Evolutionary conservation across 2,797 vertebrate species (phyloP).

Genomic region (Galago senegalensis): DNA sequence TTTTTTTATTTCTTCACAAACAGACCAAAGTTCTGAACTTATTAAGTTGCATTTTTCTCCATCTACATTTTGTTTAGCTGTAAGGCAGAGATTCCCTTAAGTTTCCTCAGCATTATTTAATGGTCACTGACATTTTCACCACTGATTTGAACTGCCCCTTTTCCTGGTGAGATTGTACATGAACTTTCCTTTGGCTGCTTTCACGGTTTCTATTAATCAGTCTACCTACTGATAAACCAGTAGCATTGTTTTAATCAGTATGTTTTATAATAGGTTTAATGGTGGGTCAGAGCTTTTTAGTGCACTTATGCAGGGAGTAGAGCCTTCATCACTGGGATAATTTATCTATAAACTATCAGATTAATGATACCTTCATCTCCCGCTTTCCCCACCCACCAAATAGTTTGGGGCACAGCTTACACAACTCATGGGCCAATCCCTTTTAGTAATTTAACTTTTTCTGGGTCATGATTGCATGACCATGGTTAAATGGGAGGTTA

Average conservation of each 20-base stretch:
- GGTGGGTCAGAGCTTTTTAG: background rate
- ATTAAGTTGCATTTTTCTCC: constrained; percentile 6
- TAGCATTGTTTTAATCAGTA: background rate
- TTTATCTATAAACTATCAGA: background rate
- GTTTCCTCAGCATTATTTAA: background rate
- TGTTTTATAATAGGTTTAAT: constrained; percentile 5
- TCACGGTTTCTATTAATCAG: background rate
- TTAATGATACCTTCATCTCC: background rate
- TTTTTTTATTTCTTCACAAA: background rate
- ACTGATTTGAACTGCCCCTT: background rate
- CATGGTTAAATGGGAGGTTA: background rate
- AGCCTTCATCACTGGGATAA: background rate
- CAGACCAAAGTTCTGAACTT: background rate
- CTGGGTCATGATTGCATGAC: background rate
- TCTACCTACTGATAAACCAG: background rate
- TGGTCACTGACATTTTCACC: constrained; percentile 15
- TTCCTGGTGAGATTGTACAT: background rate
- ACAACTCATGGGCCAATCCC: background rate
- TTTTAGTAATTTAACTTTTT: background rate
- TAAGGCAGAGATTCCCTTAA: background rate
- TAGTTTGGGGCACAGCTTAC: background rate
- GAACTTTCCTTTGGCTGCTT: background rate
- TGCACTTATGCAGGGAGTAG: background rate
- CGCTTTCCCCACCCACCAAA: background rate
- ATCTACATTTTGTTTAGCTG: constrained; percentile 12